These are phyloP conservation scores for Potamarius usumacintae DNA, from an alignment of 2,113 vertebrate species.

Conservation along the genomic window DNA sequence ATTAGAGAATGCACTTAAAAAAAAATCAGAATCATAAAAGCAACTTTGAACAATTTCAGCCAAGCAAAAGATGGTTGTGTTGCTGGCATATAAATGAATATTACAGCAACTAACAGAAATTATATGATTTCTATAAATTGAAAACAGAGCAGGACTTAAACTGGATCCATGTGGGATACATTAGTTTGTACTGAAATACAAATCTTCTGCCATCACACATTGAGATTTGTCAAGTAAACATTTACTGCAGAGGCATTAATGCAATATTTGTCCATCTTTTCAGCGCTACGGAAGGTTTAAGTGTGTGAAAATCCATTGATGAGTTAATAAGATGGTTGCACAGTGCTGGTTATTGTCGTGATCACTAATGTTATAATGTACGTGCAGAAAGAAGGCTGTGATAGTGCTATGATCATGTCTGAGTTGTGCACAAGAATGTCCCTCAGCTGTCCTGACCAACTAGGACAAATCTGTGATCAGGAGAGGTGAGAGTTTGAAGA, in stretches of 20 bases:
- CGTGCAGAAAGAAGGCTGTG: background rate
- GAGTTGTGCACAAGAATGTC: background rate
- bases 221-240: background rate
- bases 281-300: background rate
- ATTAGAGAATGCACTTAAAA: background rate
- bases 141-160: background rate
- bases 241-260: background rate
- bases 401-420: background rate
- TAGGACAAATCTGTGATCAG: background rate
- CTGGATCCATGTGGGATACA: background rate
- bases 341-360: background rate
- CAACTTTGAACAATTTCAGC: background rate
- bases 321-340: background rate
- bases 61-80: background rate
- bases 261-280: background rate
- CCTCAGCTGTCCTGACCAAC: background rate
- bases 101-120: background rate
- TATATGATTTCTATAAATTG: background rate
- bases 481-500: background rate
- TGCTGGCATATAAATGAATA: background rate
- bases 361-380: background rate
- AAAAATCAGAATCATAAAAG: background rate
- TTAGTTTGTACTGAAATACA: background rate
- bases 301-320: background rate
- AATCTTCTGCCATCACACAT: background rate